Evolutionary conservation across 2,888 invertebrate genomes (phyloP), one percentile per base, ranked within the genome.

Genomic region (Hartigia nigra): DNA sequence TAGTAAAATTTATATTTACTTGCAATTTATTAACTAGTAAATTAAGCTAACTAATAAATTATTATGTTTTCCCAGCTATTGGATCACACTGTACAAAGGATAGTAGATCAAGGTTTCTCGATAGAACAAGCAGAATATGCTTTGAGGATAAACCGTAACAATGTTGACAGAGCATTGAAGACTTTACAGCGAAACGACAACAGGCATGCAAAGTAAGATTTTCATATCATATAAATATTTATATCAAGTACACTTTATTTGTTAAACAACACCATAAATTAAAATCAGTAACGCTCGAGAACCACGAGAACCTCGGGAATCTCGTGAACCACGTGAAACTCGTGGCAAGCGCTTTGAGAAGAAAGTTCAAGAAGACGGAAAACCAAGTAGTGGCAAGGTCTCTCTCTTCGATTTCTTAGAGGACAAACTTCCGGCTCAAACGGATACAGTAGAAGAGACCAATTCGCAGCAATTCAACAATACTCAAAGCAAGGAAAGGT

Each of bases 361-460:
- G 79, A 91, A 90, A 83, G 93, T 93, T 72, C 94, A 94, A 80
- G 93, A 93, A 76, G 92, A 93, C 55, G 93, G 94, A 12, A 97
- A 96, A 90, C 97, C 97, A 1, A 95, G 96, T 14, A 91, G 91
- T 79, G 95, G 95, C 74, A 96, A 95, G 92, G 95, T 97, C 2
- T 96, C 96, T 0, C 92, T 97, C 3, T 97, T 97, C 91, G 96
- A 96, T 90, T 97, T 96, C 89, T 93, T 97, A 12, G 96, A 97
- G 89, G 95, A 96, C 86, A 97, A 97, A 92, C 92, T 97, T 74
- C 95, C 95, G 74, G 92, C 91, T n/a, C 90, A 91, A 77, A 80
- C 92, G 83, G 93, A 94, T 80, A 91, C 82, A 9, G 69, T 92
- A 70, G 93, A 94, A 77, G 92, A 91, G 78, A 93, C 92, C 78